Percentiles rank a stretch among this genome's conserved stretches.
These are phyloP conservation scores for Thereva nobilitata DNA, from an alignment of 2,888 invertebrate species.

Conservation along the genomic window DNA sequence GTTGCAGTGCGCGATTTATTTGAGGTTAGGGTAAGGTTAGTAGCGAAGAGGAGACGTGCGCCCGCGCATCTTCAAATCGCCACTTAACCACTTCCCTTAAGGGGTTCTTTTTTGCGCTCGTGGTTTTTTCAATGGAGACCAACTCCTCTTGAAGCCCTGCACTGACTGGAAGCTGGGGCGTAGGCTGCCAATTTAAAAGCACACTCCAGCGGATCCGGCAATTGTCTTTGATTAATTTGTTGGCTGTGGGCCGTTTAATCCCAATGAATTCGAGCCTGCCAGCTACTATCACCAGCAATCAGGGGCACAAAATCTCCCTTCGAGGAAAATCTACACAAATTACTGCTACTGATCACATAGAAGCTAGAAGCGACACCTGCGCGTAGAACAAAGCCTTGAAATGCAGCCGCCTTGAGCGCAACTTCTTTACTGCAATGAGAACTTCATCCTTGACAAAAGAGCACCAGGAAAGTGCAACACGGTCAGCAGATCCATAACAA, in stretches of 20 bases:
- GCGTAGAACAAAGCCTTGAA: too few species aligned
- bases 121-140: slow-evolving; percentile 15
- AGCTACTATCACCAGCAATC: neutral
- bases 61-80: slow-evolving; percentile 32
- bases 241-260: too few species aligned
- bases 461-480: slow-evolving; percentile 24
- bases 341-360: too few species aligned
- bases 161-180: neutral
- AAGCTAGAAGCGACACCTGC: too few species aligned
- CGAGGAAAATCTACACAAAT: too few species aligned
- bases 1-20: slow-evolving; percentile 10
- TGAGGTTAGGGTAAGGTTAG: slow-evolving; percentile 1
- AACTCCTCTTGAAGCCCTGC: neutral
- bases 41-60: slow-evolving; percentile 28
- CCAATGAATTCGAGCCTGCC: neutral
- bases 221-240: slow-evolving; percentile 29
- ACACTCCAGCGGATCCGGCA: slow-evolving; percentile 31
- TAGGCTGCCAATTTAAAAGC: slow-evolving; percentile 16
- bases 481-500: slow-evolving; percentile 10
- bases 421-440: neutral
- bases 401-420: neutral
- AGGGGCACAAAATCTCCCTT: neutral
- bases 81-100: slow-evolving; percentile 32
- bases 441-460: slow-evolving; percentile 8
- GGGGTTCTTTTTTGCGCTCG: slow-evolving; percentile 21